These are phyloP conservation scores for Tringa solitaria DNA, from an alignment of 2,113 vertebrate species.

Conservation along the genomic window DNA sequence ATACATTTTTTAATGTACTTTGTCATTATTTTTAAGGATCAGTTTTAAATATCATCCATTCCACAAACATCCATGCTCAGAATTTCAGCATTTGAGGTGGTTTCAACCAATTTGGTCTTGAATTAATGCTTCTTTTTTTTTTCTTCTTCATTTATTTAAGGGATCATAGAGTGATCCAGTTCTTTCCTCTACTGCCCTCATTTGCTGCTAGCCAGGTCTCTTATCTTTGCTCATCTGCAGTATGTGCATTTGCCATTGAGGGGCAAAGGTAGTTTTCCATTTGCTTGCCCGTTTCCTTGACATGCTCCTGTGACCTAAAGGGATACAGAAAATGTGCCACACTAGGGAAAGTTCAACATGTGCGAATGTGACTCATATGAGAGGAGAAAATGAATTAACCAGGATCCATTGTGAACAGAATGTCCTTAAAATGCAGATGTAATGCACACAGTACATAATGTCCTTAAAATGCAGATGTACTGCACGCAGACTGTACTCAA, in stretches of 20 bases:
- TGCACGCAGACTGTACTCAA: background rate
- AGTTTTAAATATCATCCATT: background rate
- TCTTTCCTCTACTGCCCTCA: background rate
- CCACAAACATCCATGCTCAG: background rate
- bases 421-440: background rate
- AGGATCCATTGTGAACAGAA: background rate
- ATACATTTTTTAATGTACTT: background rate
- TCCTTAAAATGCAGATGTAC: background rate
- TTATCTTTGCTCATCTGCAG: background rate
- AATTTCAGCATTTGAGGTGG: background rate
- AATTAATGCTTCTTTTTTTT: background rate
- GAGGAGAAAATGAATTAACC: background rate
- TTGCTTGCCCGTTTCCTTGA: background rate
- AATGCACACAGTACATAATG: background rate
- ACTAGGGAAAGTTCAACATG: background rate
- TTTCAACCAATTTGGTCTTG: background rate
- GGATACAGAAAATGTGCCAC: background rate
- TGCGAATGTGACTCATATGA: background rate
- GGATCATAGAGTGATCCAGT: background rate
- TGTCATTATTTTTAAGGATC: background rate
- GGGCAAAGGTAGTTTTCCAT: background rate
- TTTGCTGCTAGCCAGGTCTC: background rate
- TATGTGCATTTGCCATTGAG: background rate
- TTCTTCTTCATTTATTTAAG: background rate
- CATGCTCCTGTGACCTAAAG: background rate